Conservation (phyloP, 2,888 invertebrate species). For the Onthophagus sagittarius region DNA sequence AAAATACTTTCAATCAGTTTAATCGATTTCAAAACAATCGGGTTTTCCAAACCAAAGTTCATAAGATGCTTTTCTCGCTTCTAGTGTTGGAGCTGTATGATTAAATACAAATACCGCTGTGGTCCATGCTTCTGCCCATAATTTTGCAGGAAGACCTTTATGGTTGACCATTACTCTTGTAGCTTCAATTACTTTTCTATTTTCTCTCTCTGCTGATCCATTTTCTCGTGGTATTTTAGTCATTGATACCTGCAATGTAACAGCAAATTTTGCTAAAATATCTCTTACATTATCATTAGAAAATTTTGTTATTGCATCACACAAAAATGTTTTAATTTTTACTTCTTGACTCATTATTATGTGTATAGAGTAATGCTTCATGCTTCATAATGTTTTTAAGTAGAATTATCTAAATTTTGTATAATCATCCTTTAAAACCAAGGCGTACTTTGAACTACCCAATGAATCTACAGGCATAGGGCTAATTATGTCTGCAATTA, state of each 20-base stretch:
- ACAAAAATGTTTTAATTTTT: conserved; percentile 31
- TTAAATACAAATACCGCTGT: conserved; percentile 29
- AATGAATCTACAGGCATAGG: too few species aligned
- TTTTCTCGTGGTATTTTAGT: conserved; percentile 43
- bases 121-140: conserved; percentile 40
- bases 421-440: conserved; percentile 25
- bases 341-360: conserved; percentile 35
- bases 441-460: too few species aligned
- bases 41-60: not conserved
- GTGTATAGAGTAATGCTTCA: too few species aligned
- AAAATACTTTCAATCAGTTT: too few species aligned
- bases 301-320: conserved; percentile 37
- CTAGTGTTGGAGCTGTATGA: conserved; percentile 21
- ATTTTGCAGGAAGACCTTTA: conserved; percentile 27
- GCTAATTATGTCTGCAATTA: conserved; percentile 1
- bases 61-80: not conserved
- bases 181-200: conserved; percentile 39
- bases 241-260: conserved; percentile 34
- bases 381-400: conserved; percentile 30
- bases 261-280: conserved; percentile 29
- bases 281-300: conserved; percentile 30
- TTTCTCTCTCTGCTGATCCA: conserved; percentile 40
- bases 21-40: too few species aligned
- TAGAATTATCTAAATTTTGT: conserved; percentile 28
- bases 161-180: conserved; percentile 34